Conservation (phyloP, 1,140 invertebrate species). For the Monochamus saltuarius region DNA sequence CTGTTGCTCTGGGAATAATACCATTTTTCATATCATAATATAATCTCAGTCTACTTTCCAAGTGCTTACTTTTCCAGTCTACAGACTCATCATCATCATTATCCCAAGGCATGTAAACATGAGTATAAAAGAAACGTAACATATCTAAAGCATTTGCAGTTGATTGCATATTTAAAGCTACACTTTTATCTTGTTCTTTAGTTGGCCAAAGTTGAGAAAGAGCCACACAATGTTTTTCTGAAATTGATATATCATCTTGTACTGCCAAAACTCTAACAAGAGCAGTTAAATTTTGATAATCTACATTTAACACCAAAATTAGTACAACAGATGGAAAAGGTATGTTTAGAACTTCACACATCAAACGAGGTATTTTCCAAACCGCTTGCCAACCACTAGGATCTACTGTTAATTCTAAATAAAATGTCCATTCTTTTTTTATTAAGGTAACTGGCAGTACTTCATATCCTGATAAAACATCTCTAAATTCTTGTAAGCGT, state of each 20-base stretch:
- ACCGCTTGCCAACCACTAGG: slow-evolving; percentile 63
- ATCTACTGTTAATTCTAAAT: slow-evolving; percentile 60
- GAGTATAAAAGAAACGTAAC: slow-evolving; percentile 61
- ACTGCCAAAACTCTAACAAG: slow-evolving; percentile 57
- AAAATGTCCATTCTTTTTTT: slow-evolving; percentile 58
- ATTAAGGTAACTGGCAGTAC: slow-evolving; percentile 56
- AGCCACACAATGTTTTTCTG: slow-evolving; percentile 58
- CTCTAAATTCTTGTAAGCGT: slow-evolving; percentile 57
- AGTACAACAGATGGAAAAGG: slow-evolving; percentile 62
- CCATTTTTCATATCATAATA: slow-evolving; percentile 62
- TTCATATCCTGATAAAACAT: slow-evolving; percentile 54
- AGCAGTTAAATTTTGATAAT: slow-evolving; percentile 55
- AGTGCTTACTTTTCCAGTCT: slow-evolving; percentile 59
- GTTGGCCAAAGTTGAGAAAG: slow-evolving; percentile 62
- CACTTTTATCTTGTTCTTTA: slow-evolving; percentile 55
- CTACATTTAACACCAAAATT: slow-evolving; percentile 57
- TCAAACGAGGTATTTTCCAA: slow-evolving; percentile 62
- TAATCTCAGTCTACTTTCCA: slow-evolving; percentile 59
- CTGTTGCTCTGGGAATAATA: slow-evolving; percentile 53
- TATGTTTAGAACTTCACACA: slow-evolving; percentile 59
- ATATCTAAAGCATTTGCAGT: slow-evolving; percentile 58
- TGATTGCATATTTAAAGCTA: slow-evolving; percentile 50
- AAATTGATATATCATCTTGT: slow-evolving; percentile 61
- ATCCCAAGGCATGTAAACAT: slow-evolving; percentile 67
- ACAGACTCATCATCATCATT: slow-evolving; percentile 58